These are phyloP conservation scores for Siphlonurus alternatus DNA, from an alignment of 2,888 invertebrate genomes.

Conservation along the genomic window DNA sequence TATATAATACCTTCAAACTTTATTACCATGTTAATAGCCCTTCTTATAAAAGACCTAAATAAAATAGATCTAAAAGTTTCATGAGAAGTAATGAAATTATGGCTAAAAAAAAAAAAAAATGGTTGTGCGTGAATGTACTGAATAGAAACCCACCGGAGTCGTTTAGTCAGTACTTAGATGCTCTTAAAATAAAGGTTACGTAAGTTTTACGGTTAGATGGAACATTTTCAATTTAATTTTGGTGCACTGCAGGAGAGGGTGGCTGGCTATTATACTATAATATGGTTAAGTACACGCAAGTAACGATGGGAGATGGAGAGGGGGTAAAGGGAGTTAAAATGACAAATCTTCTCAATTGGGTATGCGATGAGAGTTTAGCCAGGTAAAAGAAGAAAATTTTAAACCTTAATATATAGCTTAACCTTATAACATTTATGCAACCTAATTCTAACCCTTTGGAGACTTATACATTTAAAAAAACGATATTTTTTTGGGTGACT, in stretches of 20 bases:
- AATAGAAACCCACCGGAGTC: conserved; percentile 7
- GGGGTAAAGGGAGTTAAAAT: background rate
- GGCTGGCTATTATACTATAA: background rate
- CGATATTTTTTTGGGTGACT: background rate
- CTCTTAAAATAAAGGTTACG: background rate
- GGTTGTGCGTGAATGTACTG: conserved; percentile 9
- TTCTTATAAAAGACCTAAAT: conserved; percentile 7
- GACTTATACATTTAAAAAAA: background rate
- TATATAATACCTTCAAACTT: conserved; percentile 4
- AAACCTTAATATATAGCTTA: background rate
- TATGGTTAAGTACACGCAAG: background rate
- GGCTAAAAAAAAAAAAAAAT: conserved; percentile 1
- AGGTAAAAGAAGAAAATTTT: background rate
- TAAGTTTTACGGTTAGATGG: background rate
- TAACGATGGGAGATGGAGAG: background rate
- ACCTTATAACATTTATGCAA: background rate
- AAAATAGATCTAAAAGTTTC: conserved; percentile 10
- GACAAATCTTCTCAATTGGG: background rate
- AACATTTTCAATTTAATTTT: conserved; percentile 13
- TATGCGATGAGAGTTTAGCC: background rate
- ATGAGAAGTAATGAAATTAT: conserved; percentile 12
- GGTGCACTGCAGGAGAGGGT: background rate
- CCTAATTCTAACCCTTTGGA: background rate
- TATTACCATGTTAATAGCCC: conserved; percentile 12
- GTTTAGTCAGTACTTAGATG: no score